A percentile compares a stretch with the other conserved stretches of the same genome.
Conservation (phyloP, 2,113 vertebrate species). For the Eira barbara region DNA sequence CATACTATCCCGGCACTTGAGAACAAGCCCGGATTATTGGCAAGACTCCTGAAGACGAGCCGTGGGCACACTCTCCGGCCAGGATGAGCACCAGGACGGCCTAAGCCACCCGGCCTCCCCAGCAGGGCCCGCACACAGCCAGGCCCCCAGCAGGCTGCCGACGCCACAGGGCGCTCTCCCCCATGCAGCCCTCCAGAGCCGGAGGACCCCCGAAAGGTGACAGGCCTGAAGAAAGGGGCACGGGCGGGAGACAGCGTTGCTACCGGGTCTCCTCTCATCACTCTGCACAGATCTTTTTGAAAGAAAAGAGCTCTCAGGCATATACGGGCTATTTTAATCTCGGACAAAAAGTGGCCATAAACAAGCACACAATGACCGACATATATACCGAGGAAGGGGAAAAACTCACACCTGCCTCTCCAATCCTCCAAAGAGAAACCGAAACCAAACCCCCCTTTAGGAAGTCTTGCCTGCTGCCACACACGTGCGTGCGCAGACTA, state of each 20-base stretch:
- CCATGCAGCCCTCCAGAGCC: background rate
- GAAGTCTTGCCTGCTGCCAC: no score
- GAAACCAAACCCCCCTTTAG: background rate
- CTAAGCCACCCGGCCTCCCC: background rate
- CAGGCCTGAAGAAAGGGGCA: accelerated
- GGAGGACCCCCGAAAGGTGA: accelerated
- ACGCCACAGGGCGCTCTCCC: no score
- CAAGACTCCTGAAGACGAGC: background rate
- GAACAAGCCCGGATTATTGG: no score
- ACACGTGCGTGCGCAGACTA: accelerated
- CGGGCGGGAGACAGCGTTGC: accelerated
- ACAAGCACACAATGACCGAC: accelerated
- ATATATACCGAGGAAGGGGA: background rate
- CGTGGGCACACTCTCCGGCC: no score
- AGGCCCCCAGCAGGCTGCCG: background rate
- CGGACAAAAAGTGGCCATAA: background rate
- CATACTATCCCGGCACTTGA: accelerated
- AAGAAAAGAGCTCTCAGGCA: background rate
- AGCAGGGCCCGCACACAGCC: no score
- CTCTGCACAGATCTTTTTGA: no score
- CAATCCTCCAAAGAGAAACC: background rate
- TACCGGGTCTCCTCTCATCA: background rate
- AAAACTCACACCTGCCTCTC: background rate
- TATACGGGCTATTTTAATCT: background rate
- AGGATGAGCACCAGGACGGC: accelerated